Evolutionary conservation across 2,888 invertebrate genomes (phyloP).

Genomic region (Thymelicus sylvestris): DNA sequence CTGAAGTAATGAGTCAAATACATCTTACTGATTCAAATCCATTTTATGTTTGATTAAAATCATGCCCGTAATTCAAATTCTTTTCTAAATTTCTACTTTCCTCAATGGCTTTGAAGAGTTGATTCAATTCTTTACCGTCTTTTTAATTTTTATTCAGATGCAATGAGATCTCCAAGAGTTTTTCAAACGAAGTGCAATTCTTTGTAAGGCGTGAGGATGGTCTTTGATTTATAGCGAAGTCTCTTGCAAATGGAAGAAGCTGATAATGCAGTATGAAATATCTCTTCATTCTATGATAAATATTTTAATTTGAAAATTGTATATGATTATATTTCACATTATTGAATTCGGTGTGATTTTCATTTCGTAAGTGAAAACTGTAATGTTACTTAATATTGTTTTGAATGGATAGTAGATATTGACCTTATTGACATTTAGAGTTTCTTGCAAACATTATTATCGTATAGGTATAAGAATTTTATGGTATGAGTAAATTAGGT

Average conservation of each 20-base stretch:
- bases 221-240: slow-evolving; percentile 23
- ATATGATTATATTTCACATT: background rate
- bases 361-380: too few relatives aligned
- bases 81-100: background rate
- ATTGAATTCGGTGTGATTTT: too few relatives aligned
- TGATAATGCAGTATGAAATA: slow-evolving; percentile 9
- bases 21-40: too few relatives aligned
- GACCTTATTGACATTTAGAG: too few relatives aligned
- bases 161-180: slow-evolving; percentile 43
- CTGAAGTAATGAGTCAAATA: too few relatives aligned
- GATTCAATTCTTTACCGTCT: slow-evolving; percentile 20
- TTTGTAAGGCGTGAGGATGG: slow-evolving; percentile 40
- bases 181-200: slow-evolving; percentile 46
- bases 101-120: slow-evolving; percentile 26
- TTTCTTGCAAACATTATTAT: too few relatives aligned
- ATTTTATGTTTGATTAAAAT: background rate
- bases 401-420: too few relatives aligned
- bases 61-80: background rate
- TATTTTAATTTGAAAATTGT: too few relatives aligned
- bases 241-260: slow-evolving; percentile 17
- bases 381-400: too few relatives aligned
- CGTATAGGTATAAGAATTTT: too few relatives aligned
- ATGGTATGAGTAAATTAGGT: too few relatives aligned
- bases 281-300: background rate
- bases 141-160: slow-evolving; percentile 22